Conservation (phyloP, 1,140 invertebrate species). For the Lordiphosa mommai region DNA sequence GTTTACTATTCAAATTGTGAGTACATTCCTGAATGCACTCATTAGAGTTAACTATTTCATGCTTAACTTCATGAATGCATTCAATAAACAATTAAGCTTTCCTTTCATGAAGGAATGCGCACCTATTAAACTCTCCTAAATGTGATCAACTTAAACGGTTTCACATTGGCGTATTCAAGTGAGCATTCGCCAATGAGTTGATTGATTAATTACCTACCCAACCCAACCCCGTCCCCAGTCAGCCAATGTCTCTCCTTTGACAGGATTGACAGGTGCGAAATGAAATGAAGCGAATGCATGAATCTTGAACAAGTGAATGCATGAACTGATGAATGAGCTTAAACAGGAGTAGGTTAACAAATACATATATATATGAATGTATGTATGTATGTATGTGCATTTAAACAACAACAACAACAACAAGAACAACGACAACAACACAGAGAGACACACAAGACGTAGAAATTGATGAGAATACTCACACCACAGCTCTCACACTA, state of each 20-base stretch:
- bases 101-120: no score
- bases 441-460: slow-evolving; percentile 33
- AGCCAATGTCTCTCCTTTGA: not conserved
- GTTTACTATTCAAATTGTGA: no score
- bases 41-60: not conserved
- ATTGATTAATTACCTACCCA: not conserved
- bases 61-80: not conserved
- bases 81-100: no score
- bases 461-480: slow-evolving; percentile 56
- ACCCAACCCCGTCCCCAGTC: not conserved
- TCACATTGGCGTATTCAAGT: no score
- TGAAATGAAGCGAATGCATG: slow-evolving; percentile 1
- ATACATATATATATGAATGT: not conserved
- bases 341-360: slow-evolving; percentile 3
- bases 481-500: slow-evolving; percentile 35
- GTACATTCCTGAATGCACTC: not conserved
- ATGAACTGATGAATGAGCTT: slow-evolving; percentile 1
- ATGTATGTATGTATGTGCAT: not conserved
- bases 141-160: no score
- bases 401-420: slow-evolving; percentile 18
- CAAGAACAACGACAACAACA: slow-evolving; percentile 5
- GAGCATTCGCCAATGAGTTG: no score
- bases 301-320: not conserved
- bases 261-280: slow-evolving; percentile 7
- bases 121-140: no score